Evolutionary conservation across 2,888 invertebrate species (phyloP), one percentile per base, ranked within the genome.

Genomic region (Thymelicus sylvestris): DNA sequence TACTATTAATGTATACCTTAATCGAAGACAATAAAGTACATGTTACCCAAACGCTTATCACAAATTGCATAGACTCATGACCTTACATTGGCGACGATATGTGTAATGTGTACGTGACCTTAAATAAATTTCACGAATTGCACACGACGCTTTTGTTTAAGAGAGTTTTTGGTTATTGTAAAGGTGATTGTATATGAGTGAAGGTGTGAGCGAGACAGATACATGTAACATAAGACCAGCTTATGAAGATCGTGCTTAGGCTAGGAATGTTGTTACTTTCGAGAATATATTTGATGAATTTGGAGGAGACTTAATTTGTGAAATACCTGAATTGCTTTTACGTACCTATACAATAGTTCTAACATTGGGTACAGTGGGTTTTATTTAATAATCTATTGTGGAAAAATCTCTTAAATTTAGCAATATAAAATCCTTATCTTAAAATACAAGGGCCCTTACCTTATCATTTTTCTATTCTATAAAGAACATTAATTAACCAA

Each of bases 41-140:
- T 39, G 60, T 19, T 64, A 19, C 38, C 19, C 41, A 39, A 59
- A 48, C 47, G 48, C 41, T 50, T 10, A 19, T 50, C 39, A n/a
- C 24, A 38, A 19, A 57, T 65, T 70, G 48, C 69, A 70, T 65
- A 70, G 19, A 50, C 19, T 59, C 41, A 63, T 65, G 64, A 70
- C 64, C 64, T 70, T 65, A 59, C 57, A 59, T 50, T 65, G n/a
- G 59, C 69, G 59, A 70, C 69, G 50, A 64, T 69, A 63, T 64
- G 64, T 50, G 59, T 70, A 48, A 64, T 50, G 64, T 50, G 59
- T 70, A 48, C 38, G 50, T 61, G 69, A 69, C 69, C 69, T 64
- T 69, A 68, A 55, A 68, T 55, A 63, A 63, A 68, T 68, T 68
- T 68, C 62, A 55, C 44, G 63, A 55, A 63, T 47, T 68, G 38